These are phyloP conservation scores for Acestrorhynchus altus DNA, from an alignment of 2,797 vertebrate genomes.

Conservation along the genomic window DNA sequence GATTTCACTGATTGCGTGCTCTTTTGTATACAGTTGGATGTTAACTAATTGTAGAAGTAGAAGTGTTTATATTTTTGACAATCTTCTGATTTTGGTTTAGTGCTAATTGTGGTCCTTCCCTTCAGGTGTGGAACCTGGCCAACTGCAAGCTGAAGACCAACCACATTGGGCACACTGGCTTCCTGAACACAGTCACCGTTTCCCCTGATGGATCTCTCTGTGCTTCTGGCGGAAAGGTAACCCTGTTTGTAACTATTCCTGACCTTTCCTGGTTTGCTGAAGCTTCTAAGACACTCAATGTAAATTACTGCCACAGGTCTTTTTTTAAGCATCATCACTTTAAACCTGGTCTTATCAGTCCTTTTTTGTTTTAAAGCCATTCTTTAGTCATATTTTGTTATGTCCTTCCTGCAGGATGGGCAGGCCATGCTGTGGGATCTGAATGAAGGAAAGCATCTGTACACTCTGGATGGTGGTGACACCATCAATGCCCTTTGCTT, in stretches of 20 bases:
- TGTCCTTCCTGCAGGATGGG: conserved; percentile 80
- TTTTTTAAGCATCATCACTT: neutral
- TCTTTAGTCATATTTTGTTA: neutral
- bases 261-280: neutral
- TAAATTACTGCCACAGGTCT: neutral
- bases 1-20: no score
- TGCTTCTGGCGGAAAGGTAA: conserved; percentile 95
- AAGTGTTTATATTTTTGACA: no score
- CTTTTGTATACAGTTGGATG: no score
- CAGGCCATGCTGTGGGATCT: conserved; percentile 99
- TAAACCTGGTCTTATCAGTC: neutral
- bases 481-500: conserved; percentile 96
- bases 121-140: conserved; percentile 93
- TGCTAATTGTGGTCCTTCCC: neutral
- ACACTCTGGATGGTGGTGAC: conserved; percentile 95
- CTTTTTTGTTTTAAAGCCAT: neutral
- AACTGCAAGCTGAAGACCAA: conserved; percentile 99
- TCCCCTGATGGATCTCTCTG: conserved; percentile 96
- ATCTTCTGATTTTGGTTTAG: no score
- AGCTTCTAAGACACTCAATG: neutral
- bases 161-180: conserved; percentile 96
- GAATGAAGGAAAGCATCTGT: conserved; percentile 97
- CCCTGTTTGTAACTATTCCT: neutral
- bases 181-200: conserved; percentile 94
- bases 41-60: no score